These are phyloP conservation scores for Corvus cornix DNA, from an alignment of 2,113 vertebrate genomes.

Conservation along the genomic window DNA sequence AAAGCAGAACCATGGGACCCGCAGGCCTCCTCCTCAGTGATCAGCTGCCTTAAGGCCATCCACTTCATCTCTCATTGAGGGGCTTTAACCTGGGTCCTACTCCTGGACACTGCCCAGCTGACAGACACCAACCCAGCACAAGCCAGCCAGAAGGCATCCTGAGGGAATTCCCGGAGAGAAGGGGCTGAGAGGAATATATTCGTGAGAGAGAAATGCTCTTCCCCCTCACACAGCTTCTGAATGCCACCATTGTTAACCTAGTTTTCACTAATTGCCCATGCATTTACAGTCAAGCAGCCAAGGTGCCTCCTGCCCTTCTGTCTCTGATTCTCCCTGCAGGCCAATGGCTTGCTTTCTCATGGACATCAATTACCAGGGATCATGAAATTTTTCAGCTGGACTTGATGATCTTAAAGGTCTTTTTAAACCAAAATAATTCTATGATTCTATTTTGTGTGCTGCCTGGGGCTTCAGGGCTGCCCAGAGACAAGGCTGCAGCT, in stretches of 20 bases:
- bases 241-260: not conserved
- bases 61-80: not conserved
- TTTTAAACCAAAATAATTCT: not conserved
- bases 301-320: not conserved
- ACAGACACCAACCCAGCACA: not conserved
- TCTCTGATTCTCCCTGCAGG: not conserved
- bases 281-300: not conserved
- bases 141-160: not conserved
- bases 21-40: not conserved
- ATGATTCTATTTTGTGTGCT: not conserved
- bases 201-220: not conserved
- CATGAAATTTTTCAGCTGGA: not conserved
- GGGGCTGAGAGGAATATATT: not conserved
- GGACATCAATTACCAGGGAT: not conserved
- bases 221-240: not conserved
- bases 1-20: not conserved
- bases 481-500: not conserved
- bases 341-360: not conserved
- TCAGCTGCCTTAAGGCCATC: conserved; percentile 45
- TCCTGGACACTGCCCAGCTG: not conserved
- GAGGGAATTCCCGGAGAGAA: not conserved
- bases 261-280: not conserved
- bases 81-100: not conserved
- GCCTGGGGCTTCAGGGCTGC: not conserved
- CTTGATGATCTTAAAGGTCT: not conserved